A percentile compares a stretch with the other conserved stretches of the same genome.
phyloP scores from a whole-genome alignment of 1,140 invertebrate genomes.

The Pemphigus obesinymphae region DNA sequence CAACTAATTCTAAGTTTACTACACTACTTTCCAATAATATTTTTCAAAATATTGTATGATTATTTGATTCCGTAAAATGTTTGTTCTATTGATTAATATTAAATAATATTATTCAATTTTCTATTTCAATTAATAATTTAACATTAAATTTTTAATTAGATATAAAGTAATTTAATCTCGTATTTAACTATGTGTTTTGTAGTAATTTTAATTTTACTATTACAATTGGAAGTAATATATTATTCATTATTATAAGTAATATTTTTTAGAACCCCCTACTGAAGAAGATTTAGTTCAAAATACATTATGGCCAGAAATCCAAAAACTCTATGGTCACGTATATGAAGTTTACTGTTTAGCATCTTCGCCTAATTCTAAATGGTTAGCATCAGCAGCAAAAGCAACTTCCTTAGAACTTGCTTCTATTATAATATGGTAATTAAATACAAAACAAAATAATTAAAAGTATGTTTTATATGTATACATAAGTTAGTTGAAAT shows the following conservation, averaged over 20 bases:
- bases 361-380: constrained; percentile 61
- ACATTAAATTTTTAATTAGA: no score
- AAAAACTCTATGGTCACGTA: constrained; percentile 93
- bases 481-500: neutral
- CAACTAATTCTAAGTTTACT: no score
- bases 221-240: no score
- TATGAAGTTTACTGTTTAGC: constrained; percentile 86
- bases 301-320: constrained; percentile 92
- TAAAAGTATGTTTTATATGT: neutral
- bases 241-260: neutral
- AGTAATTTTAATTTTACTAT: no score
- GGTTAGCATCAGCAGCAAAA: constrained; percentile 84
- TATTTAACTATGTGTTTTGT: no score
- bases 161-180: no score
- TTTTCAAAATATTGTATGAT: no score
- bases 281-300: constrained; percentile 87
- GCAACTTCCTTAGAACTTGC: constrained; percentile 69
- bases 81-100: no score
- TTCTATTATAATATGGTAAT: constrained; percentile 70
- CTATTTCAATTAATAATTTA: no score
- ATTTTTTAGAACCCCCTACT: constrained; percentile 61
- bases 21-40: no score
- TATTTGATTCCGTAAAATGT: no score
- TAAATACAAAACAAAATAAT: neutral
- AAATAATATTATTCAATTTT: no score